Percentiles rank a stretch among this genome's conserved stretches.
phyloP scores from a whole-genome alignment of 2,113 vertebrate species.

The Taxidea taxus region DNA sequence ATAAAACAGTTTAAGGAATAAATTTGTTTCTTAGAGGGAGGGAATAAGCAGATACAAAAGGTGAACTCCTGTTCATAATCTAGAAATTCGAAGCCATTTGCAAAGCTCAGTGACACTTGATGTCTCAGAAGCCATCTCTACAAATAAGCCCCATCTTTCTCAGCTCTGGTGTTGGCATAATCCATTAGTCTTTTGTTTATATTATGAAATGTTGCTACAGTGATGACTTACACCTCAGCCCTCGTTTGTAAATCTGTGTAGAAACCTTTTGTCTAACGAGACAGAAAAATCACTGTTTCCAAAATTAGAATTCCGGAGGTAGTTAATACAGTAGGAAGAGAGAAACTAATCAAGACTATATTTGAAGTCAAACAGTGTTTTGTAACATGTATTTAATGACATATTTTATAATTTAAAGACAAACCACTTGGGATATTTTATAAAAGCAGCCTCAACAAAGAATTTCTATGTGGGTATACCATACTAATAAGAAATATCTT shows the following conservation, averaged over 20 bases:
- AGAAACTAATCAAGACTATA: background rate
- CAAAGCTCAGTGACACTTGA: background rate
- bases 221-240: background rate
- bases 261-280: background rate
- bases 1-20: background rate
- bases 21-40: background rate
- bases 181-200: background rate
- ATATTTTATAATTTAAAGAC: background rate
- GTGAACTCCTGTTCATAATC: background rate
- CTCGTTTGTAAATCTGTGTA: background rate
- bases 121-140: background rate
- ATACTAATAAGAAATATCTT: background rate
- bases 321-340: background rate
- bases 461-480: background rate
- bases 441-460: background rate
- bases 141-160: background rate
- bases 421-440: background rate
- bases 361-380: background rate
- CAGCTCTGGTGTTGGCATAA: background rate
- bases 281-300: background rate
- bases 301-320: constrained; percentile 2
- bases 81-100: background rate
- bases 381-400: background rate
- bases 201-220: background rate
- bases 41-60: background rate